These are phyloP conservation scores for Drosophila subobscura DNA, from an alignment of 1,140 invertebrate species.

Conservation along the genomic window DNA sequence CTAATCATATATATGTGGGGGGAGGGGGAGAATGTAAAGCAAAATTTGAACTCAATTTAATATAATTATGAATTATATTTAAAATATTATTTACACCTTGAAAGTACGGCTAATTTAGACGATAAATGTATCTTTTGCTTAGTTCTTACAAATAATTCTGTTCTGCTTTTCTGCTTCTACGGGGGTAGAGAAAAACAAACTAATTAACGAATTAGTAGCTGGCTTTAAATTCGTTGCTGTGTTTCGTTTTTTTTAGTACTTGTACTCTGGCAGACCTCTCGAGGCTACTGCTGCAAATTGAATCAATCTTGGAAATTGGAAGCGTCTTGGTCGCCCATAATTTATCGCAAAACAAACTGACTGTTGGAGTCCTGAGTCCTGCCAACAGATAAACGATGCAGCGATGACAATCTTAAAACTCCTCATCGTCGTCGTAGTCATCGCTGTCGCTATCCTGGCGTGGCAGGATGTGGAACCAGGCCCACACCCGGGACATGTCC, in stretches of 20 bases:
- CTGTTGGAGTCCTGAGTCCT: constrained; percentile 34
- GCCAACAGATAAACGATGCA: not conserved
- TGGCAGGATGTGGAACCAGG: constrained; percentile 58
- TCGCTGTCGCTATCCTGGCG: constrained; percentile 56
- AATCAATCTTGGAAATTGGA: constrained; percentile 50
- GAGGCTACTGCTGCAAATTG: constrained; percentile 31
- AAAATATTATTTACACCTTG: constrained; percentile 76
- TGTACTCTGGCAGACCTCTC: constrained; percentile 44
- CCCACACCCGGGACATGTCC: constrained; percentile 60
- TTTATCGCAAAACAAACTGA: constrained; percentile 64
- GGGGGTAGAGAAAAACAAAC: constrained; percentile 42
- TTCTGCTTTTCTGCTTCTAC: constrained; percentile 35
- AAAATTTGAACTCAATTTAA: constrained; percentile 74
- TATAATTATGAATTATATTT: constrained; percentile 64
- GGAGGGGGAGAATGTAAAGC: constrained; percentile 54
- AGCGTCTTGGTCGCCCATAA: constrained; percentile 68
- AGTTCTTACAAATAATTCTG: constrained; percentile 22
- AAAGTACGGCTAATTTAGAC: constrained; percentile 61
- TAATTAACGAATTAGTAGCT: constrained; percentile 48
- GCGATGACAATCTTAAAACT: constrained; percentile 42
- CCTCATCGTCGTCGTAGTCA: constrained; percentile 47
- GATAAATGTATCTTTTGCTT: constrained; percentile 46
- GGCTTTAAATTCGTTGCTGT: constrained; percentile 65
- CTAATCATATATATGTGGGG: constrained; percentile 40
- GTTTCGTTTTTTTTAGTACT: constrained; percentile 36